These are phyloP conservation scores for Agonopterix subpropinquella DNA, from an alignment of 2,888 invertebrate species.

Conservation along the genomic window DNA sequence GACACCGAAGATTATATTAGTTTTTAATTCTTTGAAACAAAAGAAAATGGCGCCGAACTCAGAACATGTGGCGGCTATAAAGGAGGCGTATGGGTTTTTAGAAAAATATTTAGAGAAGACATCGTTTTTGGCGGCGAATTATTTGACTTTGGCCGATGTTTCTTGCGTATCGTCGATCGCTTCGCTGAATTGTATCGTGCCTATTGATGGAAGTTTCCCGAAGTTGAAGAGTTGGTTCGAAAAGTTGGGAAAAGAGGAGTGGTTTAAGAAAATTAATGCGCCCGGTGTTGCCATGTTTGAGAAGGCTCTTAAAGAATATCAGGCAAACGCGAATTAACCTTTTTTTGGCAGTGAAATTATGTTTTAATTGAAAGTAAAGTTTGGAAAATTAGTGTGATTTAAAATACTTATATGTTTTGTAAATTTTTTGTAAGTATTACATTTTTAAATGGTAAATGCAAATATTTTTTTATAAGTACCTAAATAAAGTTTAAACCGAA, in stretches of 20 bases:
- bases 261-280: conserved; percentile 30
- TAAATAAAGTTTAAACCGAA: no score
- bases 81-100: conserved; percentile 30
- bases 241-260: conserved; percentile 22
- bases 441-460: no score
- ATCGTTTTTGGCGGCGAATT: conserved; percentile 25
- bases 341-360: no score
- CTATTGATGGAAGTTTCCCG: conserved; percentile 20
- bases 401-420: no score
- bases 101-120: conserved; percentile 30
- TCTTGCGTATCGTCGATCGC: conserved; percentile 36
- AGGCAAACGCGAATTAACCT: no score
- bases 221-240: conserved; percentile 30
- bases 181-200: conserved; percentile 26
- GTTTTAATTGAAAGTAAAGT: no score
- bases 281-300: conserved; percentile 25
- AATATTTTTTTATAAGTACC: no score
- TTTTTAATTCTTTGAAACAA: conserved; percentile 24
- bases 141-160: conserved; percentile 36
- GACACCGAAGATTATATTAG: conserved; percentile 28
- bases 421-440: no score
- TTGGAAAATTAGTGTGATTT: no score
- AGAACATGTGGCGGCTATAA: conserved; percentile 23
- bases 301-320: conserved; percentile 20
- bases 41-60: conserved; percentile 10